Evolutionary conservation across 1,140 invertebrate species (phyloP).

Genomic region (Diorhabda elongata): DNA sequence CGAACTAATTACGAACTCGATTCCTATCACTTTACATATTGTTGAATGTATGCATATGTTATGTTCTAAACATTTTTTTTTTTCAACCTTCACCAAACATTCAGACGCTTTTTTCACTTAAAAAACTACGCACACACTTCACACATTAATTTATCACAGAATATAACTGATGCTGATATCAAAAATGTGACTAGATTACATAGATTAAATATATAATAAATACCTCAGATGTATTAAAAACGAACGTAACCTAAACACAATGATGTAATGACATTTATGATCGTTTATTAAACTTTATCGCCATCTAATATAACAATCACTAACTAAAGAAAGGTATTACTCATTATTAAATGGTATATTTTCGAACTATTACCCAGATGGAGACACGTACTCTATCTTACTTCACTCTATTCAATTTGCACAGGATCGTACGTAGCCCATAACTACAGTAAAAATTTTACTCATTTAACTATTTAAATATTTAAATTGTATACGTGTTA

Average conservation of each 20-base stretch:
- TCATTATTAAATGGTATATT: too few species aligned
- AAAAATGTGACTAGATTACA: constrained; percentile 19
- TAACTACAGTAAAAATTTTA: too few species aligned
- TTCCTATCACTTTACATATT: constrained; percentile 1
- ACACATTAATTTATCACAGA: constrained; percentile 26
- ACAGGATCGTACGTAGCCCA: too few species aligned
- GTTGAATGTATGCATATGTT: not conserved
- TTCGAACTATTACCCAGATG: too few species aligned
- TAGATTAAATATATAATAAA: constrained; percentile 13
- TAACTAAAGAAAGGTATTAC: too few species aligned
- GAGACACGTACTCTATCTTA: too few species aligned
- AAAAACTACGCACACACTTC: constrained; percentile 15
- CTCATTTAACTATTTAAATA: too few species aligned
- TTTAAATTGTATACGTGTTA: too few species aligned
- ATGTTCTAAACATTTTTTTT: not conserved
- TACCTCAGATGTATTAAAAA: constrained; percentile 11
- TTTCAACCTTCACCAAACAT: not conserved
- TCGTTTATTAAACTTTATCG: not conserved
- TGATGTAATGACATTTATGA: constrained; percentile 14
- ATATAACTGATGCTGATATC: constrained; percentile 4
- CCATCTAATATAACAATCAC: too few species aligned
- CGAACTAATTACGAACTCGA: not conserved
- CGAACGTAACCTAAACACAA: constrained; percentile 15
- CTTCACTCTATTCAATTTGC: too few species aligned
- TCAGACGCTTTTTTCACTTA: constrained; percentile 6